phyloP scores from a whole-genome alignment of 2,113 vertebrate species.

The Cyprinodon tularosa region DNA sequence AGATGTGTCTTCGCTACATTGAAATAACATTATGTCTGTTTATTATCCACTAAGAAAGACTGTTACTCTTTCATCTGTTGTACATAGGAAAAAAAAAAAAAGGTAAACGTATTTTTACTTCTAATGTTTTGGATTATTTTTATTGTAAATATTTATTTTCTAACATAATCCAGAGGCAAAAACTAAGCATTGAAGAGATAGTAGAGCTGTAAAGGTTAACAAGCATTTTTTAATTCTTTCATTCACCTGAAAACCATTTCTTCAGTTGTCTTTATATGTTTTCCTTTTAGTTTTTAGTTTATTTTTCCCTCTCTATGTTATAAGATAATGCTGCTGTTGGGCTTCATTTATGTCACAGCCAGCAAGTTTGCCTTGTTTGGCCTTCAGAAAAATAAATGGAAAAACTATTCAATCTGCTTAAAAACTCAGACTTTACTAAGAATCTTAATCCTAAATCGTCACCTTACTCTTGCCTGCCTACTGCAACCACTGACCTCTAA shows the following conservation, averaged over 20 bases:
- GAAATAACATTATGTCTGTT: not conserved
- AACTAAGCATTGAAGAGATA: no score
- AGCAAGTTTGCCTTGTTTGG: no score
- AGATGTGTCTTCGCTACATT: no score
- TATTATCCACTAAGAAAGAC: not conserved
- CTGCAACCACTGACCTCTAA: constrained; percentile 16
- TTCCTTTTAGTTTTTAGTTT: no score
- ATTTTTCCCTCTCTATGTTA: no score
- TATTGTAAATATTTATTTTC: not conserved
- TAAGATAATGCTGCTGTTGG: no score
- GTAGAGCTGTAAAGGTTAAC: no score
- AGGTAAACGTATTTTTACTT: not conserved
- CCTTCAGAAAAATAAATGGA: no score
- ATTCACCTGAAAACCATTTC: no score
- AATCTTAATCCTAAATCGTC: not conserved
- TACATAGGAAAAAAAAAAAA: not conserved
- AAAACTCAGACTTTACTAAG: not conserved
- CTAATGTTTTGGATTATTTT: not conserved
- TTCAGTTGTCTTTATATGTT: no score
- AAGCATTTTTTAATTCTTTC: no score
- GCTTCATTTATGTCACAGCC: no score
- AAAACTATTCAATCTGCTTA: not conserved
- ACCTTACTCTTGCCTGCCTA: not conserved
- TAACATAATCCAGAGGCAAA: not conserved
- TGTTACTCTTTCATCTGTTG: not conserved